These are phyloP conservation scores for Heloderma charlesbogerti DNA, from an alignment of 2,113 vertebrate species.

Conservation along the genomic window DNA sequence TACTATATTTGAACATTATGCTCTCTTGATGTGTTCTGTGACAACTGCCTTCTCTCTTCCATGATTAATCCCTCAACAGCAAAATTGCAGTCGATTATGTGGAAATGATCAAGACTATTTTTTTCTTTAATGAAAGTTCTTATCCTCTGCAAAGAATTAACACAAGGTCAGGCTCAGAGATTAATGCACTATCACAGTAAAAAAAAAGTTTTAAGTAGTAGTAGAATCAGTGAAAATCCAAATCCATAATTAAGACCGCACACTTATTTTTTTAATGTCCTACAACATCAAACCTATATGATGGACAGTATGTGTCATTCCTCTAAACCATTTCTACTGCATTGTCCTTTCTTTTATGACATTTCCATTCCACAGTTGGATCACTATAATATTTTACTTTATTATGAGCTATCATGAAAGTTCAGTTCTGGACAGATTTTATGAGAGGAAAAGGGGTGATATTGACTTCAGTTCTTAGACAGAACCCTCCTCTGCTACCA, in stretches of 20 bases:
- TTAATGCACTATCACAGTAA: slow-evolving; percentile 9
- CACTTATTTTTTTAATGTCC: slow-evolving; percentile 38
- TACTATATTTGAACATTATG: neutral
- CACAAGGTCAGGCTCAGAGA: slow-evolving; percentile 24
- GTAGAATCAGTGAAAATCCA: slow-evolving; percentile 45
- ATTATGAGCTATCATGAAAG: slow-evolving; percentile 60
- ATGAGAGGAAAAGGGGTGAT: slow-evolving; percentile 39
- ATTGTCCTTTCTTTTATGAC: slow-evolving; percentile 43
- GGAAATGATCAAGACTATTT: slow-evolving; percentile 35
- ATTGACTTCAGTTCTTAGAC: neutral
- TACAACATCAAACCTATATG: slow-evolving; percentile 6
- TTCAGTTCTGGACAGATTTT: slow-evolving; percentile 68
- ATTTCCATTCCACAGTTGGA: slow-evolving; percentile 51
- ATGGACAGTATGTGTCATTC: neutral
- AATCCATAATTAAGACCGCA: slow-evolving; percentile 61
- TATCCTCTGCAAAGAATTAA: slow-evolving; percentile 47
- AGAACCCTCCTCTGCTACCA: slow-evolving; percentile 56
- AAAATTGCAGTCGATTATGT: slow-evolving; percentile 43
- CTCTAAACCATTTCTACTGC: slow-evolving; percentile 22
- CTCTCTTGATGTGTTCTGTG: neutral
- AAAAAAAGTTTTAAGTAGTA: slow-evolving; percentile 8
- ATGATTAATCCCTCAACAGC: slow-evolving; percentile 36
- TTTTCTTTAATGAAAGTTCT: slow-evolving; percentile 34
- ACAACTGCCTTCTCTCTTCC: slow-evolving; percentile 1
- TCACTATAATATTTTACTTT: slow-evolving; percentile 62